Base-by-base conservation (phyloP, 1,140 invertebrate genomes). In the Lordiphosa collinella region DNA sequence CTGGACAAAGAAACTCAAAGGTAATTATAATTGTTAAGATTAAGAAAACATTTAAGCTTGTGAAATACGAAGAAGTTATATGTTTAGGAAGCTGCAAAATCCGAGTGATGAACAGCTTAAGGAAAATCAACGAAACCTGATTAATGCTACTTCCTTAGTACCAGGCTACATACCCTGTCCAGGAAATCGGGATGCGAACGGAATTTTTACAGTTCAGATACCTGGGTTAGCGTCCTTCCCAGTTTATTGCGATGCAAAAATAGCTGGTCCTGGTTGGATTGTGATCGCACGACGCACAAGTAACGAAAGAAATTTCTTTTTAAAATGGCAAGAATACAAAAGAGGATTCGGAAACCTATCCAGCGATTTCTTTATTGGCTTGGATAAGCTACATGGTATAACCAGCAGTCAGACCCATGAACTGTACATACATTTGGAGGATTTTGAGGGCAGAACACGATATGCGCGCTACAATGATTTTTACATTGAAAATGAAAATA, bases 231-330 rank as follows among this genome's bases (percentile, higher is more conserved):
- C 1, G 0, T 8, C 36, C 12, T 38, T 38, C 3, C 12, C 3
- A 1, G 12, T 1, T 22, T 22, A 22, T 2, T 14, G 36, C 36
- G 8, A 38, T 10, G 36, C 36, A 14, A 8, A 38, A 8, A 14
- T 14, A 4, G 37, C 13, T 2, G 37, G 13, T 38, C 8, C 37
- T 1, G 13, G 47, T 6, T 49, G 47, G 47, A 49, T 31, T 49
- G 47, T 49, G 3, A 49, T 49, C 10, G 47, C 47, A 10, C 47
- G 47, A 10, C 47, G 32, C 6, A 18, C 47, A 22, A 36, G 36
- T 22, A 6, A 6, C 1, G n/a, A 7, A 2, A 8, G 35, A n/a
- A 49, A 22, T 4, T 49, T 49, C 16, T 49, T 12, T 8, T 16
- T 8, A 1, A 22, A 36, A 8, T 49, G 47, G 47, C 4, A 14